These are phyloP conservation scores for Cyrtorhinus lividipennis DNA, from an alignment of 1,140 invertebrate species.

Conservation along the genomic window DNA sequence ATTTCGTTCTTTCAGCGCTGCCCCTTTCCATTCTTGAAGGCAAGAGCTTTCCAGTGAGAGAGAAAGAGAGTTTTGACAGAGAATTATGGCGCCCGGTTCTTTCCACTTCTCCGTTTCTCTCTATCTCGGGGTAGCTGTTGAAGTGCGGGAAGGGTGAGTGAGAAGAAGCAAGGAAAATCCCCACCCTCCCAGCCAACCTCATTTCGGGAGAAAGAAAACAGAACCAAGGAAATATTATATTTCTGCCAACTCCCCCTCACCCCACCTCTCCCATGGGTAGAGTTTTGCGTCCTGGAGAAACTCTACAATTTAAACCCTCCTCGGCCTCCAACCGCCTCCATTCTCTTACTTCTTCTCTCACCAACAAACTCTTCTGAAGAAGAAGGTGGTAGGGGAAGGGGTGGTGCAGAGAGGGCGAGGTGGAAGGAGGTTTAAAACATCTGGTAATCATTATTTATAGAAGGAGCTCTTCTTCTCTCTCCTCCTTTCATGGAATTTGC, in stretches of 20 bases:
- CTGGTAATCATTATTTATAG: slow-evolving; percentile 15
- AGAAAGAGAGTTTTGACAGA: slow-evolving; percentile 11
- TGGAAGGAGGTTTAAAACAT: slow-evolving; percentile 9
- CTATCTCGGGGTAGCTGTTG: background rate
- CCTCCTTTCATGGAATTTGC: slow-evolving; percentile 13
- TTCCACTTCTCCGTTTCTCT: slow-evolving; percentile 6
- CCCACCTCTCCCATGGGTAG: background rate
- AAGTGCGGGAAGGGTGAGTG: background rate
- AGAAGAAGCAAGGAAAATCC: background rate
- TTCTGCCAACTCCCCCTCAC: background rate
- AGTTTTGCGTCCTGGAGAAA: slow-evolving; percentile 1
- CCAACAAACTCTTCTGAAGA: slow-evolving; percentile 6
- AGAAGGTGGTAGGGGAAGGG: background rate
- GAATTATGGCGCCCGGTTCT: slow-evolving; percentile 13
- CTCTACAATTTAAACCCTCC: slow-evolving; percentile 3
- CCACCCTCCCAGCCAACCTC: background rate
- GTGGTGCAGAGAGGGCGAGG: background rate
- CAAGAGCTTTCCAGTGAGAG: background rate
- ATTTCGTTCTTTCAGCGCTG: background rate
- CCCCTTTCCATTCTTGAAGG: background rate
- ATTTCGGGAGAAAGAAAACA: slow-evolving; percentile 8
- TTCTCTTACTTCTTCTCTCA: background rate
- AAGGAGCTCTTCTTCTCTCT: background rate
- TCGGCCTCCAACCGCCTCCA: background rate
- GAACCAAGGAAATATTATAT: slow-evolving; percentile 9